Conservation (phyloP, 2,797 vertebrate genomes). For the Synaphobranchus kaupii region DNA sequence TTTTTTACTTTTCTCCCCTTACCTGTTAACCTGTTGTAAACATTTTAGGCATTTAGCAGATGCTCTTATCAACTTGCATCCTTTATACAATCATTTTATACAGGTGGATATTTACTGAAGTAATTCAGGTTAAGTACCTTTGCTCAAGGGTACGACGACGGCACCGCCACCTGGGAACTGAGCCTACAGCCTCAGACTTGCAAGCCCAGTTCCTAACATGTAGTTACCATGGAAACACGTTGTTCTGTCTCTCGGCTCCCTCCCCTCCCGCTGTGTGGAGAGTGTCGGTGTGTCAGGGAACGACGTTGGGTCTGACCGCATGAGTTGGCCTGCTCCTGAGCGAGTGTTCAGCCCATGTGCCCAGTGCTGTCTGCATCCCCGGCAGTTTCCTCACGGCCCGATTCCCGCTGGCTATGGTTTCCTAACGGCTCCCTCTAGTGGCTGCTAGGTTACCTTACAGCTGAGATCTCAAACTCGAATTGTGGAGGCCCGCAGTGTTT, state of each 20-base stretch:
- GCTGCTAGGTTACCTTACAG: slow-evolving; percentile 29
- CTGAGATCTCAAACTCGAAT: not conserved
- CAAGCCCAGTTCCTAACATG: not conserved
- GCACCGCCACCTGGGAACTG: not conserved
- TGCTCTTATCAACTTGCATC: too few species aligned
- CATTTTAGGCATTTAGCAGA: too few species aligned
- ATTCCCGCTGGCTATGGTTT: slow-evolving; percentile 63
- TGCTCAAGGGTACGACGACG: too few species aligned
- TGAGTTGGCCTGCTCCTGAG: slow-evolving; percentile 60
- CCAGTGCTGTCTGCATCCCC: slow-evolving; percentile 75
- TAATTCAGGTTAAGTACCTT: too few species aligned
- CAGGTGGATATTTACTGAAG: too few species aligned
- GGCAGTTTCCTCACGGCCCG: slow-evolving; percentile 77
- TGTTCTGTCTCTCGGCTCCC: not conserved
- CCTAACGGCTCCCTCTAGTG: slow-evolving; percentile 67
- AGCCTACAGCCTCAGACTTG: not conserved
- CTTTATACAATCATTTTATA: too few species aligned
- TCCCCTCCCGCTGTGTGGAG: not conserved
- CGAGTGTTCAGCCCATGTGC: slow-evolving; percentile 72
- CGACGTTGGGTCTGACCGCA: not conserved
- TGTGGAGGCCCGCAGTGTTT: too few species aligned
- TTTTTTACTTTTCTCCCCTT: too few species aligned
- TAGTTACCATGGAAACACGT: not conserved
- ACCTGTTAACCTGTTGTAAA: too few species aligned
- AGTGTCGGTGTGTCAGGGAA: not conserved